Percentiles rank a stretch among this genome's conserved stretches.
Conservation (phyloP, 2,888 invertebrate genomes). For the Drosophila greeni region DNA sequence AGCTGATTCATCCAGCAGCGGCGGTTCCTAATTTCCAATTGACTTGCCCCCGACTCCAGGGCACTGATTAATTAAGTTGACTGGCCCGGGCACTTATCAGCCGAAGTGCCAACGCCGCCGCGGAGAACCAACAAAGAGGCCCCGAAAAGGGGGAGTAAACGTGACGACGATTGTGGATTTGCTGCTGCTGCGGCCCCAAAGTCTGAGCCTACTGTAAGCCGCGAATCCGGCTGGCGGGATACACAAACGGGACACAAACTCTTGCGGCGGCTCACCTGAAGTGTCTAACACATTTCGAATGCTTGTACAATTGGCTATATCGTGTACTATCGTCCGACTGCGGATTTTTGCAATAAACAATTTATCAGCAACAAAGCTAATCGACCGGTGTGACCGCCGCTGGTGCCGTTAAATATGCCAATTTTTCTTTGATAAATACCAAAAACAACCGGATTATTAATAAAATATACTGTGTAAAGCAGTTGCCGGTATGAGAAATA, state of each 20-base stretch:
- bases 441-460: background rate
- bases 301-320: conserved; percentile 34
- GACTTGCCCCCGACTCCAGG: conserved; percentile 23
- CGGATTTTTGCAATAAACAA: conserved; percentile 58
- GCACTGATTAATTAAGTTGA: conserved; percentile 57
- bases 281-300: conserved; percentile 54
- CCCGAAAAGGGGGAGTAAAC: conserved; percentile 65
- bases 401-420: background rate
- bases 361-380: conserved; percentile 52
- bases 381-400: conserved; percentile 2
- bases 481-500: background rate
- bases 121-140: conserved; percentile 53
- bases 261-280: conserved; percentile 49
- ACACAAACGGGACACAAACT: background rate
- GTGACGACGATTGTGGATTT: conserved; percentile 53
- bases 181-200: conserved; percentile 19
- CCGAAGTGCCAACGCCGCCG: conserved; percentile 37
- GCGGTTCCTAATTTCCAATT: conserved; percentile 35
- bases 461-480: background rate
- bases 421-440: background rate
- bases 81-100: conserved; percentile 54
- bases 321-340: conserved; percentile 33
- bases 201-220: background rate
- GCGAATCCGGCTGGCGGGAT: background rate
- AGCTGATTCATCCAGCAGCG: conserved; percentile 34